Base-by-base conservation (phyloP, 2,888 invertebrate species). In the Allygus modestus region DNA sequence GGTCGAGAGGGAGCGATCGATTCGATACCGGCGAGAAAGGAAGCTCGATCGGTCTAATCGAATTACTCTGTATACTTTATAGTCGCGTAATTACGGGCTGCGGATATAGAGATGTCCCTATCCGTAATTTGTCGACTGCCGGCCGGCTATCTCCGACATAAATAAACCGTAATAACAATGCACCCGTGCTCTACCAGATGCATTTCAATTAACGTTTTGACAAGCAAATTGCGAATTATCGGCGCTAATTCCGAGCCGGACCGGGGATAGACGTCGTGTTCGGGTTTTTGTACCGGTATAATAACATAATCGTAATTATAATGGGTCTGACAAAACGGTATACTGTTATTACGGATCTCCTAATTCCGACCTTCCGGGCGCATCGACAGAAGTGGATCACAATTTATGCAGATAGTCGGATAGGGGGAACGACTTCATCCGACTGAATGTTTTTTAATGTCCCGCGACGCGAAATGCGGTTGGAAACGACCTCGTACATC, bases 141-240 rank as follows among this genome's bases (percentile, higher is more conserved):
- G 17, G 12, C 20, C 28, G 58, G 31, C 79, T 79, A 79, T 58
- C 79, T 54, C 23, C 58, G 43, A 83, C 75, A 75, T 83, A 83
- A 83, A 83, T 28, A 12, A 73, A 7, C 41, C 0, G n/a, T 73
- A 82, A 82, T 82, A 82, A 82, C 82, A 71, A 71, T 69, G 84
- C 81, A 4, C 58, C n/a, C n/a, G 83, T 83, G 75, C 83, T 75
- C 58, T 83, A 83, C 75, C 75, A 37, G 83, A 73, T 81, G 71
- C 84, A 81, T 84, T 84, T 84, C 84, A 84, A 84, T 84, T 84
- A 84, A 58, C 71, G 20, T 71, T 81, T 75, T 83, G 83, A 83
- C 83, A 83, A 83, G 83, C 75, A 83, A 83, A 83, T 83, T 75
- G 75, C 83, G 61, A 83, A 83, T 83, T 83, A 83, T 83, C 28